Evolutionary conservation across 2,797 vertebrate genomes (phyloP), one percentile per base, ranked within the genome.

Genomic region (Acipenser ruthenus): DNA sequence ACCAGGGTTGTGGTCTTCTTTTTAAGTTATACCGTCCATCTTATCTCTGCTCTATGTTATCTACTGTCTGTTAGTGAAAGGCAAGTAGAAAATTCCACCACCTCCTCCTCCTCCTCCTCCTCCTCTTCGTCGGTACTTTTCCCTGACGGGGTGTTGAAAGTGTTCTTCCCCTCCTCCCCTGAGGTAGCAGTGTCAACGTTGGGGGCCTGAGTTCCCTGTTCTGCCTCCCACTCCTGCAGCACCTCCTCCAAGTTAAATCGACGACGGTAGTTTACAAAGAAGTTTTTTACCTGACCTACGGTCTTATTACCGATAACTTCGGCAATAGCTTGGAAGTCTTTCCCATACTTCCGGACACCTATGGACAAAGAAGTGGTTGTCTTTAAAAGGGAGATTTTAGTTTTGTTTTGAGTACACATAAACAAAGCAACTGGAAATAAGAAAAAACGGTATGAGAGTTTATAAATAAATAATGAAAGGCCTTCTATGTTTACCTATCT

Each of bases 191-290:
- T 87, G 83, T 95, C 95, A 81, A 94, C 94, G 74, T 94, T 95
- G 84, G 94, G 91, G 69, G 93, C 89, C 72, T 81, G 89, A 62
- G 93, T 95, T 82, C 95, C 96, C 84, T 95, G 96, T 87, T 99
- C 96, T 10, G 96, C 96, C 92, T 97, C 96, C 96, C 96, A 99
- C 88, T 99, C 96, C 90, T 97, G 95, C 81, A 99, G 93, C 83
- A 99, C 96, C 88, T 99, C 96, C 86, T 99, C 96, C 89, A 99
- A 90, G 91, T 98, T 99, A 91, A 99, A 99, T 65, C 96, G 92
- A 72, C 96, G 93, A 74, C 96, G 94, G 88, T 98, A 99, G 90
- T 98, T 98, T 82, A 98, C 95, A 77, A 98, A 99, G 89, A 99
- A 99, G 88, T 99, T 99, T 90, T 98, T 98, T 80, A 98, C 95